Evolutionary conservation across 2,888 invertebrate species (phyloP), one percentile per base, ranked within the genome.

Genomic region (Aquatica leii): DNA sequence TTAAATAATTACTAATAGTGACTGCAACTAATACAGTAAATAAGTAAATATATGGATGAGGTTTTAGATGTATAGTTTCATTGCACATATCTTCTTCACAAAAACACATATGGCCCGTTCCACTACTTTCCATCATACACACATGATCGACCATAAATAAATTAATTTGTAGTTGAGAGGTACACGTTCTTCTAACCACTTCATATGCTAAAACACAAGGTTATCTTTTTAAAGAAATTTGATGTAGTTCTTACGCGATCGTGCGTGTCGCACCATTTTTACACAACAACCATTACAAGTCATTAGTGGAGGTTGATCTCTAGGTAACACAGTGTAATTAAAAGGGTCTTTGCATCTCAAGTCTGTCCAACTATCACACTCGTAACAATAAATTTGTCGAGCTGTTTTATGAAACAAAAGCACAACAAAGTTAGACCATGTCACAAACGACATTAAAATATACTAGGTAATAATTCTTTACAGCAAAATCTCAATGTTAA

Each of bases 121-220:
- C 95, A 87, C 94, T 94, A 90, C 95, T 94, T 91, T 96, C 96
- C 91, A 94, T 93, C 95, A 96, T 96, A 90, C 96, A 96, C 86
- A 96, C 96, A 87, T 96, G 96, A 85, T 96, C 96, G 83, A 96
- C 96, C 95, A 96, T 95, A 87, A 96, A 96, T 78, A 96, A 87
- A 84, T 96, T 96, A 85, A 96, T 96, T 84, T 95, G 94, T 71
- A 96, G 88, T 80, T 95, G 94, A 68, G 94, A 92, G 62, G 95
- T 96, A 84, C 96, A 96, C 74, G 95, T 95, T 74, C 96, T 88
- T 66, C 95, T 88, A 72, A 96, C 93, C 76, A 93, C 94, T 84
- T 95, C 94, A 85, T 93, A 94, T 66, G 90, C 95, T 95, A 88
- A 17, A 87, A 87, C 73, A 71, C 17, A 6, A 61, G 68, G 17